Conservation (phyloP, 2,797 vertebrate genomes). For the Hylomyscus alleni region DNA sequence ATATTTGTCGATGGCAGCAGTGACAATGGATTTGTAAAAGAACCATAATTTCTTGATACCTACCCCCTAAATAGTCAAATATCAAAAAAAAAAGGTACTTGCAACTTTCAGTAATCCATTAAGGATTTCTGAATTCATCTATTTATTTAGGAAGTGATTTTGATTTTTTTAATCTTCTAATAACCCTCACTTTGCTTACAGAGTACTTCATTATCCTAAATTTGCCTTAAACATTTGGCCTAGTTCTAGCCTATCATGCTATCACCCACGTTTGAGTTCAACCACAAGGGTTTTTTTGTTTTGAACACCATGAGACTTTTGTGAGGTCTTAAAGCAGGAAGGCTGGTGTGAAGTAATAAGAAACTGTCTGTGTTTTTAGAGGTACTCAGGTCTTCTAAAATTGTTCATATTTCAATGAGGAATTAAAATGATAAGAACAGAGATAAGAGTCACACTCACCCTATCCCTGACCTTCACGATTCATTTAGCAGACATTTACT, state of each 20-base stretch:
- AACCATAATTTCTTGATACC: slow-evolving; percentile 63
- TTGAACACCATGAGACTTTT: slow-evolving; percentile 72
- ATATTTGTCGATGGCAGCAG: slow-evolving; percentile 15
- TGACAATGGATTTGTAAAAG: slow-evolving; percentile 52
- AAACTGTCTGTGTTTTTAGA: slow-evolving; percentile 68
- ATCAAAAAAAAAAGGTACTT: slow-evolving; percentile 47
- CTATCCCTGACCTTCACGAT: slow-evolving; percentile 63
- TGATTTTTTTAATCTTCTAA: slow-evolving; percentile 64
- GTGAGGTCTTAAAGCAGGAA: slow-evolving; percentile 76
- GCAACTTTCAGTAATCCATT: slow-evolving; percentile 63
- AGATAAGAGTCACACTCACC: slow-evolving; percentile 62
- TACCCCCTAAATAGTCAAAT: slow-evolving; percentile 48
- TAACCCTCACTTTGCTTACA: slow-evolving; percentile 73
- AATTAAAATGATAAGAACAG: slow-evolving; percentile 72
- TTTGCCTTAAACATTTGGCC: slow-evolving; percentile 74
- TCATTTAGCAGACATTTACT: slow-evolving; percentile 63
- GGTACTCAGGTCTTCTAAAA: slow-evolving; percentile 59
- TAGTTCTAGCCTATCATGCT: slow-evolving; percentile 76
- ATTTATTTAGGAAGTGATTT: slow-evolving; percentile 69
- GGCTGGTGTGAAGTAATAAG: slow-evolving; percentile 66
- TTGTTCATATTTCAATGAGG: slow-evolving; percentile 55
- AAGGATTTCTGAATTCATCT: slow-evolving; percentile 63
- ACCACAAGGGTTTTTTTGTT: slow-evolving; percentile 77
- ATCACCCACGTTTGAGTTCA: slow-evolving; percentile 79
- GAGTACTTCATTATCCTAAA: slow-evolving; percentile 78